Evolutionary conservation across 2,113 vertebrate species (phyloP).

Genomic region (Triplophysa rosa): DNA sequence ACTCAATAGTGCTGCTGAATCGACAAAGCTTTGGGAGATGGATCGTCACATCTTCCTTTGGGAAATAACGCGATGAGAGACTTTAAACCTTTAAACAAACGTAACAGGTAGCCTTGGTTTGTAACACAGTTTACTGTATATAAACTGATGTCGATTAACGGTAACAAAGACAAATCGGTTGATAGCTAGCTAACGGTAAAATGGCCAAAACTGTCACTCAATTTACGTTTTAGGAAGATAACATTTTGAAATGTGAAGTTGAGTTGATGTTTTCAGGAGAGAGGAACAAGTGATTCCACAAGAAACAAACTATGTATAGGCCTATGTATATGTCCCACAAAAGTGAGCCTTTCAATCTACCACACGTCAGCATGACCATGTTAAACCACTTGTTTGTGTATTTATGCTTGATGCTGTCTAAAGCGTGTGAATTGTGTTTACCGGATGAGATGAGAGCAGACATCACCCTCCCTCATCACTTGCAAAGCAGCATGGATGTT

Average conservation of each 20-base stretch:
- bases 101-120: neutral
- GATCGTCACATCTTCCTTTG: neutral
- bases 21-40: neutral
- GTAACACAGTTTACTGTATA: neutral
- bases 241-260: neutral
- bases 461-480: constrained; percentile 31
- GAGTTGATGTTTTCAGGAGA: too few relatives aligned
- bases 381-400: constrained; percentile 54
- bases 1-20: constrained; percentile 45
- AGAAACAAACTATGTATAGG: too few relatives aligned
- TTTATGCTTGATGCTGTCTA: constrained; percentile 57
- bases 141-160: neutral
- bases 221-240: neutral
- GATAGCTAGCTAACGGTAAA: neutral
- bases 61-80: neutral
- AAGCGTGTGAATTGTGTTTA: constrained; percentile 61
- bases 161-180: neutral
- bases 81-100: neutral
- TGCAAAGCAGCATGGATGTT: constrained; percentile 43
- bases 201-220: neutral
- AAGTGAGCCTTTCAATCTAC: neutral
- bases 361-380: constrained; percentile 34
- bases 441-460: constrained; percentile 58
- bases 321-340: neutral
- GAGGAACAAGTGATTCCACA: too few relatives aligned